Evolutionary conservation across 92 coral and sea anemone genomes (phyloP), one percentile per base, ranked within the genome.

Genomic region (Palythoa heliodiscus): DNA sequence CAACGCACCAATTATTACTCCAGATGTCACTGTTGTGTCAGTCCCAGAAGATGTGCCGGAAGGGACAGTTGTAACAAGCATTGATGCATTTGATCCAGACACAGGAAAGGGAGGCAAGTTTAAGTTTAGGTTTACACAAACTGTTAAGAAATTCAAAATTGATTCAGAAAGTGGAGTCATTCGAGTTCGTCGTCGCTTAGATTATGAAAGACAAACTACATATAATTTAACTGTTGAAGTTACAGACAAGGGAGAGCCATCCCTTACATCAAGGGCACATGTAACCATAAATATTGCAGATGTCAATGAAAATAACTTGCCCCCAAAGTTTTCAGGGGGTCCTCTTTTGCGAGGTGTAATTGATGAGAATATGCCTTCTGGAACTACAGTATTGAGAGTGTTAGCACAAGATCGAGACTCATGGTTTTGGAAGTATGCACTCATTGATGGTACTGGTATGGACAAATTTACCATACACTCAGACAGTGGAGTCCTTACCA

Each of bases 381-480:
- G 93, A 58, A 88, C 93, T 4, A 74, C 70, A 63, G 94, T 96
- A 63, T 61, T 90, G 16, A 75, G 78, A 57, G 73, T 87, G 14
- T 70, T 71, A 53, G 94, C 93, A 15, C 68, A 86, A 22, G 95
- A 92, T 75, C 52, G 58, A 0, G 92, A 93, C 61, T 89, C 95
- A 0, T 93, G 97, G 97, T 91, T 87, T 79, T 40, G 89, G 52
- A 90, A 90, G 43, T 94, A 90, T 83, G 89, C 95, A 7, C 90
- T 96, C n/a, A 91, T 96, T 86, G 99, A 96, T 84, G 99, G 99
- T n/a, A 94, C 99, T 24, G 99, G 98, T 23, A 86, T 96, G 47
- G 95, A 95, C 77, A 93, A 87, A 91, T 96, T 96, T 87, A 76
- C 87, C 67, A 77, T 96, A 47, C 90, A 90, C 72, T 90, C 92